Evolutionary conservation across 1,140 invertebrate genomes (phyloP).

Genomic region (Lanistes nyassanus): DNA sequence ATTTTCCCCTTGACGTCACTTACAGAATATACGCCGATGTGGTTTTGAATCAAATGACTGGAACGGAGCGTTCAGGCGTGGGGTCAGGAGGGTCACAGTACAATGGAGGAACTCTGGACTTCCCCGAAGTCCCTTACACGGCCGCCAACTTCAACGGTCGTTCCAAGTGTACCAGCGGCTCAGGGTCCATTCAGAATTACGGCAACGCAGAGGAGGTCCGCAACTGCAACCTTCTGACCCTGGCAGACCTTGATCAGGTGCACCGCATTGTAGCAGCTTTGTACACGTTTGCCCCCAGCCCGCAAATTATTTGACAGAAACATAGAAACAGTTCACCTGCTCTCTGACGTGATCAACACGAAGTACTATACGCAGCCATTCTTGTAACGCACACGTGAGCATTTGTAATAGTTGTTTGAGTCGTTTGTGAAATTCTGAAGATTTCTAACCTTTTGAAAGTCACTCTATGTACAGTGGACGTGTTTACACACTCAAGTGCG

Average conservation of each 20-base stretch:
- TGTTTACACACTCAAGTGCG: too few species aligned
- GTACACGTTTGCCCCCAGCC: too few species aligned
- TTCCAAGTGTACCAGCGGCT: conserved; percentile 55
- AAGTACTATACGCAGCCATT: too few species aligned
- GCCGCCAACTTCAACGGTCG: conserved; percentile 45
- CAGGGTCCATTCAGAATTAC: conserved; percentile 62
- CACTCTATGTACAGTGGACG: too few species aligned
- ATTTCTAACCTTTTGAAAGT: too few species aligned
- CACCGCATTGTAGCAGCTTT: conserved; percentile 20
- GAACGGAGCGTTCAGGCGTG: conserved; percentile 51
- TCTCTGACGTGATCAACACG: too few species aligned
- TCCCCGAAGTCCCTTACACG: conserved; percentile 68
- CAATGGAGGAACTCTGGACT: conserved; percentile 61
- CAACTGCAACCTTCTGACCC: conserved; percentile 78
- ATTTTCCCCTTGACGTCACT: background rate
- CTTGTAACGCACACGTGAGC: too few species aligned
- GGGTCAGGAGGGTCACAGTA: conserved; percentile 46
- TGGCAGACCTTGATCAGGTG: conserved; percentile 80
- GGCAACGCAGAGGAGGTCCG: conserved; percentile 65
- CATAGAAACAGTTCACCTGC: too few species aligned
- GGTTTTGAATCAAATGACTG: conserved; percentile 71
- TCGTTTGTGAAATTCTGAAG: too few species aligned
- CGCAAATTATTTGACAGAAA: too few species aligned
- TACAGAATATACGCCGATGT: conserved; percentile 41
- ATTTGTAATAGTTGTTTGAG: too few species aligned